A percentile compares a stretch with the other conserved stretches of the same genome.
Evolutionary conservation across 2,797 vertebrate species (phyloP).

Genomic region (Champsocephalus esox): DNA sequence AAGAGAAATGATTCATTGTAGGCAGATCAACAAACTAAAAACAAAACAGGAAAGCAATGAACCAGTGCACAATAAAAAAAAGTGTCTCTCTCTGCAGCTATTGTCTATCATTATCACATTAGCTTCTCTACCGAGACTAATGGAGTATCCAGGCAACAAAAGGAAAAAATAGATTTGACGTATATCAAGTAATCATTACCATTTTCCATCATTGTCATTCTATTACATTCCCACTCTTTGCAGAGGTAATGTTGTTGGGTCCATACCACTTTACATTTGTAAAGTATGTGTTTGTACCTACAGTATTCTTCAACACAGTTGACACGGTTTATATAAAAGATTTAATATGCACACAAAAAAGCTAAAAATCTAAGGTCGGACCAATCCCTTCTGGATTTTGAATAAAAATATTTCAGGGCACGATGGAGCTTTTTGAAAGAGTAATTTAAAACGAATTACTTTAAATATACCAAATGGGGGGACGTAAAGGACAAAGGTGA

Average conservation of each 20-base stretch:
- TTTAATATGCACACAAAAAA: background rate
- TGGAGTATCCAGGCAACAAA: background rate
- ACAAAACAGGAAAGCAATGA: background rate
- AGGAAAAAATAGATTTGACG: background rate
- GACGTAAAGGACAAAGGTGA: slow-evolving; percentile 9
- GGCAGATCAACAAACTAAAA: background rate
- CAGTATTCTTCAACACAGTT: background rate
- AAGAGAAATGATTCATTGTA: background rate
- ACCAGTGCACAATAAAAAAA: background rate
- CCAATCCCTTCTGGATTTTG: no score
- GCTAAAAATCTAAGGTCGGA: background rate
- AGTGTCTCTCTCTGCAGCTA: background rate
- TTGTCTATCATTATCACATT: background rate
- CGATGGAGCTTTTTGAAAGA: no score
- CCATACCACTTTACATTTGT: background rate
- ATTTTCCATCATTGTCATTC: background rate
- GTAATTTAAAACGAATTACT: slow-evolving; percentile 23
- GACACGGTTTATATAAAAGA: background rate
- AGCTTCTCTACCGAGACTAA: background rate
- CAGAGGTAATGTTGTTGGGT: background rate
- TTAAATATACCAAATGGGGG: slow-evolving; percentile 14
- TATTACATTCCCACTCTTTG: background rate
- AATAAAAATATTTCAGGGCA: no score
- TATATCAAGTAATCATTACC: background rate
- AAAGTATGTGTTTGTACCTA: background rate